These are phyloP conservation scores for Psix sp. DNA, from an alignment of 1,140 invertebrate species.

Conservation along the genomic window DNA sequence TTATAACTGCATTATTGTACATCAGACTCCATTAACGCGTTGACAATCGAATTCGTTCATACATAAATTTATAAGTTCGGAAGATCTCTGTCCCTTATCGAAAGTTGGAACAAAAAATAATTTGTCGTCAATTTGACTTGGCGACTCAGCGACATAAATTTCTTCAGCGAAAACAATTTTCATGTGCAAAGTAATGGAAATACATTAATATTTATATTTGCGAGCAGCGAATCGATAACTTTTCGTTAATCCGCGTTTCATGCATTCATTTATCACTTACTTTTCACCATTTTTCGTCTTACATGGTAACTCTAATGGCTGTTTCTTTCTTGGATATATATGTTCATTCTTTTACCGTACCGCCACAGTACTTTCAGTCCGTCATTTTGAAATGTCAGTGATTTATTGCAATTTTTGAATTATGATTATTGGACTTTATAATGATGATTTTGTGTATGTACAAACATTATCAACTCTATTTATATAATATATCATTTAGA, in stretches of 20 bases:
- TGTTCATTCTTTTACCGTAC: slow-evolving; percentile 31
- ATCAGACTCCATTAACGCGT: slow-evolving; percentile 11
- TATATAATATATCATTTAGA: no score
- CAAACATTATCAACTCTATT: no score
- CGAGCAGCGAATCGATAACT: slow-evolving; percentile 38
- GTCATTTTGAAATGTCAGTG: slow-evolving; percentile 7
- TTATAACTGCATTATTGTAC: no score
- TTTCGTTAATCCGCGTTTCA: slow-evolving; percentile 42
- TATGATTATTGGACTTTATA: no score
- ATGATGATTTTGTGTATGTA: no score
- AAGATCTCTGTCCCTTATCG: slow-evolving; percentile 33
- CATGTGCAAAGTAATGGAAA: slow-evolving; percentile 28
- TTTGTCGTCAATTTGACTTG: no score
- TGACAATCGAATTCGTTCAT: slow-evolving; percentile 31
- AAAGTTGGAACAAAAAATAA: slow-evolving; percentile 40
- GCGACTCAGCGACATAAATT: no score
- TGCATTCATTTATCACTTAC: slow-evolving; percentile 42
- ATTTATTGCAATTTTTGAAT: no score
- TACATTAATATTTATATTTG: slow-evolving; percentile 48
- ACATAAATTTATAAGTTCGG: slow-evolving; percentile 38
- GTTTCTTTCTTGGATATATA: slow-evolving; percentile 27
- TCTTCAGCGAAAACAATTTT: slow-evolving; percentile 33
- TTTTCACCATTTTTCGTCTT: slow-evolving; percentile 36
- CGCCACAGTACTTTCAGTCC: neutral
- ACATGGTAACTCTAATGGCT: slow-evolving; percentile 21